Conservation (phyloP, 2,888 invertebrate species). For the Drosophila stalkeri region DNA sequence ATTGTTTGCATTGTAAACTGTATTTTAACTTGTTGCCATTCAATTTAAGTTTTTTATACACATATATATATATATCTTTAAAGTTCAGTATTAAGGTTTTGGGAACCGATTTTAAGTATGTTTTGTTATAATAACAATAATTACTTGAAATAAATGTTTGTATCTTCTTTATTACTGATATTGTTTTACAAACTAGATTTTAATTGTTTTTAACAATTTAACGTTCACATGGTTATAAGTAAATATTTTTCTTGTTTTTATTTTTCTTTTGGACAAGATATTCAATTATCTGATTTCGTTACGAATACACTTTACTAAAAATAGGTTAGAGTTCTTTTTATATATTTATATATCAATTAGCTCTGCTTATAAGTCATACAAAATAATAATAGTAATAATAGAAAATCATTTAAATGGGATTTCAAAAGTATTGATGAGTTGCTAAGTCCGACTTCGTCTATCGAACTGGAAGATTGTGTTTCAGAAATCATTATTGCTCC, state of each 20-base stretch:
- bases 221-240: conserved; percentile 74
- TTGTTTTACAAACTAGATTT: conserved; percentile 67
- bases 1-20: conserved; percentile 60
- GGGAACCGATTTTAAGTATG: conserved; percentile 41
- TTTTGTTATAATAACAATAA: conserved; percentile 68
- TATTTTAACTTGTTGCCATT: conserved; percentile 33
- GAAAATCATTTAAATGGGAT: conserved; percentile 5
- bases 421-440: conserved; percentile 16
- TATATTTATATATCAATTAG: conserved; percentile 21
- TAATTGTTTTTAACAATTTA: conserved; percentile 75
- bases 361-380: conserved; percentile 19
- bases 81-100: conserved; percentile 33
- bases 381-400: conserved; percentile 17
- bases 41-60: conserved; percentile 33
- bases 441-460: not conserved
- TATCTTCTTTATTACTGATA: conserved; percentile 58
- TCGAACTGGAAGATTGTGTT: conserved; percentile 21
- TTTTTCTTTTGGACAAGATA: conserved; percentile 66
- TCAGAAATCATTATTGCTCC: conserved; percentile 14
- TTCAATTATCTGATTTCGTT: conserved; percentile 47
- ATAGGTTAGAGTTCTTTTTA: conserved; percentile 31
- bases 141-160: conserved; percentile 68
- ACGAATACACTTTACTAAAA: conserved; percentile 39
- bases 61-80: conserved; percentile 27
- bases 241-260: conserved; percentile 61